A percentile compares a stretch with the other conserved stretches of the same genome.
phyloP scores from a whole-genome alignment of 2,113 vertebrate species.

The Mesoclemmys tuberculata region DNA sequence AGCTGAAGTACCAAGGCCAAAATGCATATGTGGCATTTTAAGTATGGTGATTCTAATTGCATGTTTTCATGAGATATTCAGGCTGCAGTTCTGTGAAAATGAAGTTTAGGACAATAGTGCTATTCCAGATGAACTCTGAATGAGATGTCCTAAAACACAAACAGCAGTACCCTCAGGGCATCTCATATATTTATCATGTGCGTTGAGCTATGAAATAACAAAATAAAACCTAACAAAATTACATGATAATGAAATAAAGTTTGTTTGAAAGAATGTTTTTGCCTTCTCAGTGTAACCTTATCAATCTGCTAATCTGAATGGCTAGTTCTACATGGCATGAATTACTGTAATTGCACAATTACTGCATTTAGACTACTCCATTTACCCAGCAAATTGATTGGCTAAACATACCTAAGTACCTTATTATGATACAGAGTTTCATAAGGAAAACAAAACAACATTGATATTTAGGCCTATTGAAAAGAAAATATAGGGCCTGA shows the following conservation, averaged over 20 bases:
- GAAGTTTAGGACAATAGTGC: neutral
- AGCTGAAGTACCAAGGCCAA: neutral
- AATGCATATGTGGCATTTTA: neutral
- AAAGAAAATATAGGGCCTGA: conserved; percentile 16
- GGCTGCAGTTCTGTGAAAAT: neutral
- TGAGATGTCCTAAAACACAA: neutral
- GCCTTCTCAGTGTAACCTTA: conserved; percentile 62
- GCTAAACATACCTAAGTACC: conserved; percentile 38
- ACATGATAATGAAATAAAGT: conserved; percentile 65
- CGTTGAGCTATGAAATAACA: conserved; percentile 61
- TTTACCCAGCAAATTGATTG: conserved; percentile 66
- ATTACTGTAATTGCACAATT: conserved; percentile 63
- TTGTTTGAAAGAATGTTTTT: conserved; percentile 54
- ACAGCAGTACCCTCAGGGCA: neutral
- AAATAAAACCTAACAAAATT: conserved; percentile 69
- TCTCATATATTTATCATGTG: conserved; percentile 54
- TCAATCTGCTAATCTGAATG: conserved; percentile 67
- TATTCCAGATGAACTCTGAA: conserved; percentile 20
- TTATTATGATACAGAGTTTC: conserved; percentile 53
- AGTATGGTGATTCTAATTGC: neutral
- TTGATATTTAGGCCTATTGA: neutral
- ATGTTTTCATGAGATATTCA: neutral
- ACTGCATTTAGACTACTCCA: conserved; percentile 52
- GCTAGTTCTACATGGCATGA: conserved; percentile 39
- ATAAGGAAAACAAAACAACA: conserved; percentile 37